Evolutionary conservation across 2,888 invertebrate genomes (phyloP), one percentile per base, ranked within the genome.

Genomic region (Tridacna gigas): DNA sequence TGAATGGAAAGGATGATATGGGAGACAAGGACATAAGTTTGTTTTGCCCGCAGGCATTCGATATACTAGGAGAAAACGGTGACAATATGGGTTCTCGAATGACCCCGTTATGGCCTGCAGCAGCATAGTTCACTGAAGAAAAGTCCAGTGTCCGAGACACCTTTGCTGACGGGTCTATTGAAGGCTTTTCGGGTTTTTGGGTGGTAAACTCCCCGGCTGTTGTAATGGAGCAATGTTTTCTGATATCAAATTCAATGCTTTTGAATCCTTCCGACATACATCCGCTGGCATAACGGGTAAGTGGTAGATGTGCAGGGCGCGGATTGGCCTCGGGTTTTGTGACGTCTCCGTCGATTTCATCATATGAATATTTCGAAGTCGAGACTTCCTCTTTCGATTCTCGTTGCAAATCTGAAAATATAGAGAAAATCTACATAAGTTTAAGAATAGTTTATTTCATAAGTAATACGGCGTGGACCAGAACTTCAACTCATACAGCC

Each of bases 1-100:
- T 76, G 74, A 89, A 89, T 20, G 86, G 84, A 26, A 81, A 86
- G 3, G 82, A 84, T 25, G 86, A 56, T 51, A 89, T 77, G n/a
- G 89, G 89, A 61, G 89, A 89, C 25, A 86, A 74, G 7, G 85
- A 84, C 61, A 87, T 74, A 13, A 81, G 45, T 4, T 71, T 60
- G 26, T 61, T 28, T 47, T 78, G 69, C 7, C 77, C 61, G 60
- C 82, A 87, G 61, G 48, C 69, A 22, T 69, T 77, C 18, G 78
- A 66, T 13, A 61, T 48, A 12, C 63, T n/a, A 3, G 73, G 47
- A 4, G 66, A 51, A 28, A 5, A 67, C 3, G 74, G 61, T 25
- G 80, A 77, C 12, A 61, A 9, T 4, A 26, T 63, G 45, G 69
- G 45, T 15, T 47, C 63, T 47, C 15, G 28, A 15, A 37, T 65